Percentiles rank a stretch among this genome's conserved stretches.
phyloP scores from a whole-genome alignment of 2,797 vertebrate species.

The Agapornis canus region DNA sequence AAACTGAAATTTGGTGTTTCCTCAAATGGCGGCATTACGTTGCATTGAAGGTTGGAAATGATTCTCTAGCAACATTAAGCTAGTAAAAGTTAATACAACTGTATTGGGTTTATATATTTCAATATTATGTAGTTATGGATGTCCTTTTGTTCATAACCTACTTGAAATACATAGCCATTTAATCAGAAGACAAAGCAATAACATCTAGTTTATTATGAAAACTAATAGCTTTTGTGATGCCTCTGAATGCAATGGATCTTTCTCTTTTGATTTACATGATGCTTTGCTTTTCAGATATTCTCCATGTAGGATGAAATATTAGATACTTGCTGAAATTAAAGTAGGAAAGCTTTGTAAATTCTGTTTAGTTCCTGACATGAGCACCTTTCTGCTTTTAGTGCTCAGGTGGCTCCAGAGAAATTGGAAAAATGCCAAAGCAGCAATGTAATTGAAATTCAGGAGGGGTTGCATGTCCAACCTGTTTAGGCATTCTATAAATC shows the following conservation, averaged over 20 bases:
- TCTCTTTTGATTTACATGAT: not conserved
- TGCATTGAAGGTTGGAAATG: not conserved
- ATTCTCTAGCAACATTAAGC: not conserved
- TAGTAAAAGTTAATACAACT: not conserved
- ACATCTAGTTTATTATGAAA: not conserved
- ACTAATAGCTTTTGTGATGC: not conserved
- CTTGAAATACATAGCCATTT: not conserved
- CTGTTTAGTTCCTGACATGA: not conserved
- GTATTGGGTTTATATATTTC: not conserved
- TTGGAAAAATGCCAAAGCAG: not conserved
- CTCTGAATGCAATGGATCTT: not conserved
- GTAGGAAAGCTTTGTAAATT: not conserved
- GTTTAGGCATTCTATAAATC: constrained; percentile 6
- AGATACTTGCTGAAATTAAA: not conserved
- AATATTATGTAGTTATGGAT: not conserved
- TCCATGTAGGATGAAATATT: not conserved
- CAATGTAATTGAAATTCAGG: constrained; percentile 13
- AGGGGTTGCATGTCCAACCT: not conserved
- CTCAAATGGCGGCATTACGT: not conserved
- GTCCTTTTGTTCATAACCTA: not conserved
- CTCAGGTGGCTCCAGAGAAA: constrained; percentile 16
- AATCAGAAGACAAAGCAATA: not conserved
- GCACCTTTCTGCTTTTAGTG: not conserved
- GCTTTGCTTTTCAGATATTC: not conserved
- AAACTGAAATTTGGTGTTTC: not conserved